Conservation (phyloP, 2,888 invertebrate genomes). For the Mesopsocus fuscifrons region DNA sequence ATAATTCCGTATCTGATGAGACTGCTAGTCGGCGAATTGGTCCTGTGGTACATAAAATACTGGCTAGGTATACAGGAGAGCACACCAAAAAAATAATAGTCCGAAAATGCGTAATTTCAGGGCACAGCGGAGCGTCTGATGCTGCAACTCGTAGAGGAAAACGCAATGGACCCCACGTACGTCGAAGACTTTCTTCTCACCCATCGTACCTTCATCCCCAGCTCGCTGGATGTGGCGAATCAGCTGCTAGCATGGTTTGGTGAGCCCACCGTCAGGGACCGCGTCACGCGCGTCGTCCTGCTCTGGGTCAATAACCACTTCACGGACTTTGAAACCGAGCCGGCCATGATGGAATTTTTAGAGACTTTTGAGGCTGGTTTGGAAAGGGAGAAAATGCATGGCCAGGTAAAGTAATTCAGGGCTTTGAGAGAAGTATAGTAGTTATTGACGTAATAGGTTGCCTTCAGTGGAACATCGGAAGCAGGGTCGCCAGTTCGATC, state of each 20-base stretch:
- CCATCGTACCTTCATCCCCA: slow-evolving; percentile 85
- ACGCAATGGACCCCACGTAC: slow-evolving; percentile 91
- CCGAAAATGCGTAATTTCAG: too few relatives aligned
- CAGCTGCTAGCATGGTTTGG: slow-evolving; percentile 81
- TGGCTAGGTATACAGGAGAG: too few relatives aligned
- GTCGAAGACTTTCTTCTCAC: slow-evolving; percentile 96
- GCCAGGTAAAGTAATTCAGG: slow-evolving; percentile 31
- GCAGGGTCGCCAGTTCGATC: too few relatives aligned
- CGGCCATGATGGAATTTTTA: slow-evolving; percentile 89
- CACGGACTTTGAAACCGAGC: slow-evolving; percentile 91
- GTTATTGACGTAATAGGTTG: background rate
- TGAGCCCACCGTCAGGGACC: slow-evolving; percentile 54
- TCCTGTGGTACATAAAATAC: too few relatives aligned
- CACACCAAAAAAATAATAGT: too few relatives aligned
- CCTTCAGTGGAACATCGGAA: too few relatives aligned
- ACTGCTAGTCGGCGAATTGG: too few relatives aligned
- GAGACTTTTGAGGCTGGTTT: slow-evolving; percentile 78
- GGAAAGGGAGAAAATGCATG: slow-evolving; percentile 70
- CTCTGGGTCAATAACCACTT: slow-evolving; percentile 99
- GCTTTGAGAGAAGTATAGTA: background rate
- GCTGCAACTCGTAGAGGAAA: slow-evolving; percentile 88
- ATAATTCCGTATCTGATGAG: too few relatives aligned
- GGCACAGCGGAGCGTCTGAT: slow-evolving; percentile 80
- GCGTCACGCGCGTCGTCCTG: slow-evolving; percentile 87
- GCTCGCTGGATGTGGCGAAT: slow-evolving; percentile 68